Evolutionary conservation across 1,140 invertebrate species (phyloP), one percentile per base, ranked within the genome.

Genomic region (Temnothorax curvispinosus): DNA sequence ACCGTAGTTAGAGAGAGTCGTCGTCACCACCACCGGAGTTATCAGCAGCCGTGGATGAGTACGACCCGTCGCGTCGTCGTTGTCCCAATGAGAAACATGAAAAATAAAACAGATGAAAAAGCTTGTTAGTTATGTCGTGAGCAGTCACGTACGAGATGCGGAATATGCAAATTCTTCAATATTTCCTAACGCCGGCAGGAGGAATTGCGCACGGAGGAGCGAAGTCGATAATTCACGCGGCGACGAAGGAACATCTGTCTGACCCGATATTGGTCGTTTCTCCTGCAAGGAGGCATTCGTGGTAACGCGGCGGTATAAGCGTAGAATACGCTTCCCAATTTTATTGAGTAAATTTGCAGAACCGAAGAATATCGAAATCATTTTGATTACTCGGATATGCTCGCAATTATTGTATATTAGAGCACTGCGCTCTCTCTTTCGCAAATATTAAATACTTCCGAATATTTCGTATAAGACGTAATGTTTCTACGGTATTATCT

Each of bases 241-340:
- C 84, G 85, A 87, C 88, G 85, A 84, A 89, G 85, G 65, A 89
- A 87, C 74, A 89, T 85, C 88, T 72, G 85, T 81, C 85, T 67
- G 86, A 69, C 52, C 41, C 71, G 38, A 21, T 75, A 74, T 64
- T 47, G 86, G 47, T 76, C 60, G 81, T 60, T 85, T 50, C 76
- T 54, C 64, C 35, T 80, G 62, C 47, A 56, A 75, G 50, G 75
- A 58, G 56, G 71, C 56, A 35, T 44, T 52, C 44, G 32, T 38
- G 44, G 4, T 75, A 60, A 64, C 74, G 15, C 50, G 78, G 21
- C 21, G 67, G 80, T 75, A 60, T 27, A 75, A 47, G 69, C 69
- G 27, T 18, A 18, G 27, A n/a, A 60, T 84, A 47, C 21, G 80
- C 67, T 62, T 84, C 21, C 8, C 69, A 84, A 82, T 84, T 84